phyloP scores from a whole-genome alignment of 2,888 invertebrate genomes.

The Epiblema foenella region DNA sequence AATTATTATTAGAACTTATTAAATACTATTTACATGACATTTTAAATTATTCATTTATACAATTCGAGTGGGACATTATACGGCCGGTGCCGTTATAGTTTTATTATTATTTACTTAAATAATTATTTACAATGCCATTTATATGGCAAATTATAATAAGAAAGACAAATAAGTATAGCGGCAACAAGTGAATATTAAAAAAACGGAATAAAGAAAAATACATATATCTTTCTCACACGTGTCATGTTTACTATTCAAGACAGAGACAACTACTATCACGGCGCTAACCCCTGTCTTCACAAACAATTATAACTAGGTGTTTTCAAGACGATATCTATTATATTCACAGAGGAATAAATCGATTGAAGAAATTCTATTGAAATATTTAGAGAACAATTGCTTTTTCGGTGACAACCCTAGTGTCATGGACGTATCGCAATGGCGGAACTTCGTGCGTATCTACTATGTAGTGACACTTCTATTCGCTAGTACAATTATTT shows the following conservation, averaged over 20 bases:
- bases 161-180: conserved; percentile 24
- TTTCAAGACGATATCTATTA: not conserved
- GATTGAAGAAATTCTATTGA: not conserved
- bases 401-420: conserved; percentile 13
- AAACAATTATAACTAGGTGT: not conserved
- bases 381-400: not conserved
- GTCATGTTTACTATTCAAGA: not conserved
- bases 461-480: conserved; percentile 12
- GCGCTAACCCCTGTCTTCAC: not conserved
- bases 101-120: conserved; percentile 38
- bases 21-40: conserved; percentile 52
- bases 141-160: conserved; percentile 33
- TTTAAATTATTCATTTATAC: conserved; percentile 62
- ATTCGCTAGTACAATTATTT: conserved; percentile 26
- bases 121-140: conserved; percentile 46
- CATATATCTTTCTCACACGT: not conserved
- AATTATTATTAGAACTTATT: conserved; percentile 53
- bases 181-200: not conserved
- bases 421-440: not conserved
- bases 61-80: conserved; percentile 67
- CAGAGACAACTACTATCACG: not conserved
- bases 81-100: conserved; percentile 51
- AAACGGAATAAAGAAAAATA: not conserved
- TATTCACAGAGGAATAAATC: too few species aligned
- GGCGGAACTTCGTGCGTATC: not conserved